A percentile compares a stretch with the other conserved stretches of the same genome.
These are phyloP conservation scores for Xenops minutus DNA, from an alignment of 2,797 vertebrate species.

Conservation along the genomic window DNA sequence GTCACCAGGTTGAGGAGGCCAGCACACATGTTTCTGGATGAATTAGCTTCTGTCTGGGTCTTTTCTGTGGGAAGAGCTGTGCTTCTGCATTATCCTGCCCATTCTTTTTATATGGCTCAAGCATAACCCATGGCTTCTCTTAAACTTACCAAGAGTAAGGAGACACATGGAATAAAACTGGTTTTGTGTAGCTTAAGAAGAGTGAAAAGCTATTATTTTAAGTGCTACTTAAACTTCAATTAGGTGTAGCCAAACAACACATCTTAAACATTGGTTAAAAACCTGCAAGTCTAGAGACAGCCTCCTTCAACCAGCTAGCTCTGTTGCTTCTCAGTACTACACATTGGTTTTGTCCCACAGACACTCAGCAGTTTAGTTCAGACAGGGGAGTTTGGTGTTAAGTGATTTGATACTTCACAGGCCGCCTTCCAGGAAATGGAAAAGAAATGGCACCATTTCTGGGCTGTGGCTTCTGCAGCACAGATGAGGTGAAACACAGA, in stretches of 20 bases:
- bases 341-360: neutral
- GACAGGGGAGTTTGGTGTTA: neutral
- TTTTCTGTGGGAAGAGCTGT: neutral
- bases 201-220: neutral
- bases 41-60: neutral
- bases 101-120: neutral
- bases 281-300: neutral
- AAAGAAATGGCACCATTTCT: neutral
- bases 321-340: neutral
- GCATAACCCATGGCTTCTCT: neutral
- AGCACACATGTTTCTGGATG: neutral
- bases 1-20: neutral
- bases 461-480: neutral
- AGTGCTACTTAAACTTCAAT: neutral
- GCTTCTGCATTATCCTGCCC: neutral
- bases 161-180: neutral
- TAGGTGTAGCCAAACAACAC: neutral
- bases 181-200: neutral
- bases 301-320: neutral
- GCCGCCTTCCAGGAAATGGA: neutral
- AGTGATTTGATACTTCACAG: neutral
- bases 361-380: neutral
- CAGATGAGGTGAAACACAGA: fast-evolving
- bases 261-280: neutral
- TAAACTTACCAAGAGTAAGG: neutral